Conservation (phyloP, 2,797 vertebrate species). For the Pseudochirops cupreus region DNA sequence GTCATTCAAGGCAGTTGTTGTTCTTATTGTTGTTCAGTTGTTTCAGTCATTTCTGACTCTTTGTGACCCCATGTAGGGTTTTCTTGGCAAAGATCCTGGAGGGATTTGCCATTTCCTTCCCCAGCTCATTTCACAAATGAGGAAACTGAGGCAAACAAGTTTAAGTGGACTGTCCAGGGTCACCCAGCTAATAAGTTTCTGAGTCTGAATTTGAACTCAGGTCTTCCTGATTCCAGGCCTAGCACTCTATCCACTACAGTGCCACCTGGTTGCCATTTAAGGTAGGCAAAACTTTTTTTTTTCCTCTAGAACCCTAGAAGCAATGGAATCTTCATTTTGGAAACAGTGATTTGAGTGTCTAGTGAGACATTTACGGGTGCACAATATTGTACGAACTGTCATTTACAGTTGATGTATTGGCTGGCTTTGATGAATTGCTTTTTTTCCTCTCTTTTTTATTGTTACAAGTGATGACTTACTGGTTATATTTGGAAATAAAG, state of each 20-base stretch:
- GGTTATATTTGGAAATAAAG: neutral
- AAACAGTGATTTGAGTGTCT: neutral
- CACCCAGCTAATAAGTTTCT: neutral
- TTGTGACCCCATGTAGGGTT: neutral
- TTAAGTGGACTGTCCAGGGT: neutral
- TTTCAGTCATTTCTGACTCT: neutral
- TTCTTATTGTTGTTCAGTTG: neutral
- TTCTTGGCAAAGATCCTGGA: neutral
- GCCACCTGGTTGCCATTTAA: neutral
- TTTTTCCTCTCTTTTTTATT: neutral
- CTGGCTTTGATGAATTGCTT: neutral
- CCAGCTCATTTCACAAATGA: neutral
- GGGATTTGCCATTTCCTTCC: neutral
- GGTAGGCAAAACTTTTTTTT: neutral
- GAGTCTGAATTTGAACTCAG: neutral
- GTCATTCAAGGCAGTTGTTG: neutral
- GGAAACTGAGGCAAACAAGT: neutral
- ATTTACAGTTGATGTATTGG: neutral
- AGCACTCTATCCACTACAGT: neutral
- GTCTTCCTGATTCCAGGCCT: neutral
- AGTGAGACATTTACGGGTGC: neutral
- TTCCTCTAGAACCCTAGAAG: constrained; percentile 1
- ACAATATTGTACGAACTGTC: neutral
- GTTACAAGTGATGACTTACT: neutral
- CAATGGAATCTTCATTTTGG: constrained; percentile 21